These are phyloP conservation scores for Yasuhikotakia modesta DNA, from an alignment of 2,797 vertebrate species.

Conservation along the genomic window DNA sequence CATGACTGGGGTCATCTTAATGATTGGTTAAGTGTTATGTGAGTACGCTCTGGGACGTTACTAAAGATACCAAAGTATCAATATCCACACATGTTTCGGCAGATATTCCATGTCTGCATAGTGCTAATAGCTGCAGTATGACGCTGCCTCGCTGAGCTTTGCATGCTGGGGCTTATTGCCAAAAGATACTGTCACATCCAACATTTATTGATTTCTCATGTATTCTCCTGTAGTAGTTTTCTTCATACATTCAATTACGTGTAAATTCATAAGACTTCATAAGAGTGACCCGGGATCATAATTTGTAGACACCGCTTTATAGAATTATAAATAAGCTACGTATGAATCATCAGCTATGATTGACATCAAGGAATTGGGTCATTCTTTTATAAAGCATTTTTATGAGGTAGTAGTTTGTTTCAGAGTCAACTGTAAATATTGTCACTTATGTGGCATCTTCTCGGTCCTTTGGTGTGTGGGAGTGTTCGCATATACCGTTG, in stretches of 20 bases:
- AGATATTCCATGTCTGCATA: conserved; percentile 60
- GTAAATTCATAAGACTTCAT: neutral
- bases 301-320: neutral
- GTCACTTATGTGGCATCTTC: too few species aligned
- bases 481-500: neutral
- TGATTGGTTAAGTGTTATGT: conserved; percentile 63
- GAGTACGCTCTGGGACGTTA: conserved; percentile 54
- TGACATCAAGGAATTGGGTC: neutral
- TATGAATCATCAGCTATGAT: neutral
- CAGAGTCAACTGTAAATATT: neutral
- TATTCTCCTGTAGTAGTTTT: conserved; percentile 18
- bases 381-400: neutral
- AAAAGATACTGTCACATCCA: conserved; percentile 47
- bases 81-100: conserved; percentile 62
- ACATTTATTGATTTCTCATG: conserved; percentile 50
- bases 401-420: neutral
- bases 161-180: conserved; percentile 31
- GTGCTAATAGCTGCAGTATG: conserved; percentile 53
- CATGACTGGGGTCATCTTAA: conserved; percentile 54
- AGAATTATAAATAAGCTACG: neutral
- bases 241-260: neutral
- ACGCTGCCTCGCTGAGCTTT: conserved; percentile 42
- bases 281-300: neutral
- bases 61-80: conserved; percentile 65
- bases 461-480: neutral